Evolutionary conservation across 2,113 vertebrate genomes (phyloP).

Genomic region (Ellobius talpinus): DNA sequence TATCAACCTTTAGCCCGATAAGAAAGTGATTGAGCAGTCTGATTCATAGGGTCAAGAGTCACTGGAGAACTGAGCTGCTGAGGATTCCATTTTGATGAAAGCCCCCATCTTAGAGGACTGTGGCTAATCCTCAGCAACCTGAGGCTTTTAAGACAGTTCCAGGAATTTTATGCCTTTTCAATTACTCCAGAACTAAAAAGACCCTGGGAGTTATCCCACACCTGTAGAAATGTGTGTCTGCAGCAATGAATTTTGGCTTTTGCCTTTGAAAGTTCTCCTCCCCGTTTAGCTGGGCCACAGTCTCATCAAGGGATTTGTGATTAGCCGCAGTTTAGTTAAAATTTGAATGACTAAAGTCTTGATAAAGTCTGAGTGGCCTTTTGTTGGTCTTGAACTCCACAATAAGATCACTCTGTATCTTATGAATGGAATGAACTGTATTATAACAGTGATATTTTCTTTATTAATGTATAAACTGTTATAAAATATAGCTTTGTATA

Average conservation of each 20-base stretch:
- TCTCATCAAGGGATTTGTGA: neutral
- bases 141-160: neutral
- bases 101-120: neutral
- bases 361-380: neutral
- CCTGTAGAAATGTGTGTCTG: neutral
- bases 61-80: neutral
- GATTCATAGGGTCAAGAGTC: neutral
- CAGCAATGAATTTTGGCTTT: neutral
- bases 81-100: neutral
- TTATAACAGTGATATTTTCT: neutral
- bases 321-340: neutral
- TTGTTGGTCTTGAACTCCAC: neutral
- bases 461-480: neutral
- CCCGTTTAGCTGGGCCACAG: neutral
- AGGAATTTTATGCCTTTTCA: neutral
- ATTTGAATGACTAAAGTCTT: neutral
- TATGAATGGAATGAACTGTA: neutral
- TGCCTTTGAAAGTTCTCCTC: neutral
- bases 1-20: neutral
- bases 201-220: neutral
- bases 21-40: neutral
- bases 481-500: neutral
- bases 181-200: neutral
- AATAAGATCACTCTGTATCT: neutral
- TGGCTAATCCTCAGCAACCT: neutral